Percentiles rank a stretch among this genome's conserved stretches.
These are phyloP conservation scores for Leptoclinus maculatus DNA, from an alignment of 2,797 vertebrate genomes.

Conservation along the genomic window DNA sequence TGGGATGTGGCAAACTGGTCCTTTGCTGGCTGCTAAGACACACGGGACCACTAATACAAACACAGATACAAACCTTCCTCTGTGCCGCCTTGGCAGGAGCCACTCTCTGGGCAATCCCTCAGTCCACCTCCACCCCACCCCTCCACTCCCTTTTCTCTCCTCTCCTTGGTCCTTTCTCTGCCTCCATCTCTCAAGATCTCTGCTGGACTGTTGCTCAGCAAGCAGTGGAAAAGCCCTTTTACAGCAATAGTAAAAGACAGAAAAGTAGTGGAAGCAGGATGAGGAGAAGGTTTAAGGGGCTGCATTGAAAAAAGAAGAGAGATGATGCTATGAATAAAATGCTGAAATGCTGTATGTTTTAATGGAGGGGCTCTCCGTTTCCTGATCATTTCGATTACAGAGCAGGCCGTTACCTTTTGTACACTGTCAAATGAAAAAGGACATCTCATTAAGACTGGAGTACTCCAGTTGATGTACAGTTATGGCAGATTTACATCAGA, in stretches of 20 bases:
- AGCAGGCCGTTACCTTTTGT: not conserved
- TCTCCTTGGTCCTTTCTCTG: not conserved
- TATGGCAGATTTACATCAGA: not conserved
- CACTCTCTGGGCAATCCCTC: conserved; percentile 30
- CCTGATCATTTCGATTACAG: not conserved
- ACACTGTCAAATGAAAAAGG: not conserved
- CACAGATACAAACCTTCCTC: conserved; percentile 55
- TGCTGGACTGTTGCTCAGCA: conserved; percentile 45
- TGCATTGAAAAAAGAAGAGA: not conserved
- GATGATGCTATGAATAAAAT: conserved; percentile 8
- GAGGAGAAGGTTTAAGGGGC: conserved; percentile 17
- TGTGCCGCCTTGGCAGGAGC: conserved; percentile 62
- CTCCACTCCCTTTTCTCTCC: not conserved
- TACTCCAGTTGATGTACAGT: not conserved
- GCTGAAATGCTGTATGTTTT: not conserved
- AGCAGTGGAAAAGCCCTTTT: conserved; percentile 39
- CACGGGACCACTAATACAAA: conserved; percentile 60
- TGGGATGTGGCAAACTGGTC: conserved; percentile 56
- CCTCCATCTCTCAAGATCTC: conserved; percentile 38
- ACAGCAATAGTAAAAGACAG: conserved; percentile 29
- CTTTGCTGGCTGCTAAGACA: conserved; percentile 50
- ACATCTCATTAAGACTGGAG: not conserved
- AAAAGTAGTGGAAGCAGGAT: not conserved
- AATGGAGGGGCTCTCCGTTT: not conserved
- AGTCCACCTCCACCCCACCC: conserved; percentile 26